phyloP scores from a whole-genome alignment of 1,140 invertebrate species.

The Orchesella cincta region DNA sequence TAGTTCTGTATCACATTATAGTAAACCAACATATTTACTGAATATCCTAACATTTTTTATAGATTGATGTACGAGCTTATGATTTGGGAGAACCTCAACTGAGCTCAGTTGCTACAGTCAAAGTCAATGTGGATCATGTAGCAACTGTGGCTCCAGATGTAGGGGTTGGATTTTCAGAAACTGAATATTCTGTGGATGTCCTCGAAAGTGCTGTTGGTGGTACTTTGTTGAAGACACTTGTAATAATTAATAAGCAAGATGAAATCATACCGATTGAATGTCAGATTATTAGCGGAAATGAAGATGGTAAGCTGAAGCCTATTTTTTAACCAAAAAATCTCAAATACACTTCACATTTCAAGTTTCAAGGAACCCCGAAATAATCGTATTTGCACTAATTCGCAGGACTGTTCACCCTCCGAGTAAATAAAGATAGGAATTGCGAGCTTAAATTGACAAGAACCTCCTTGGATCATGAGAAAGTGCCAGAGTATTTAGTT shows the following conservation, averaged over 20 bases:
- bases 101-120: conserved; percentile 74
- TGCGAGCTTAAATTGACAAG: conserved; percentile 72
- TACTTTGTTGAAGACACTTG: conserved; percentile 70
- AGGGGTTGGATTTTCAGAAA: conserved; percentile 78
- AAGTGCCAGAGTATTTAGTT: conserved; percentile 69
- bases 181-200: conserved; percentile 75
- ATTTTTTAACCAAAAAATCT: too few relatives aligned
- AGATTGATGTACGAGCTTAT: conserved; percentile 81
- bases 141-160: conserved; percentile 67
- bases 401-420: conserved; percentile 70
- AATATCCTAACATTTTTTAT: background rate
- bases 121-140: conserved; percentile 79
- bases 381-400: too few relatives aligned
- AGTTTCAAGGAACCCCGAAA: too few relatives aligned
- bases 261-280: conserved; percentile 71
- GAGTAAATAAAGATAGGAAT: conserved; percentile 73
- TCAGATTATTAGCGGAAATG: conserved; percentile 71
- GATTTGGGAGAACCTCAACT: conserved; percentile 83
- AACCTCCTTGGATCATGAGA: conserved; percentile 74
- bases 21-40: background rate
- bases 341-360: too few relatives aligned
- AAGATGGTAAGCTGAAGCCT: too few relatives aligned
- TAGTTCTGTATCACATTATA: background rate
- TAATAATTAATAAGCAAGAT: conserved; percentile 70
- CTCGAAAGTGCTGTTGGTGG: conserved; percentile 72